These are phyloP conservation scores for Reticulitermes speratus DNA, from an alignment of 1,140 invertebrate species.

Conservation along the genomic window DNA sequence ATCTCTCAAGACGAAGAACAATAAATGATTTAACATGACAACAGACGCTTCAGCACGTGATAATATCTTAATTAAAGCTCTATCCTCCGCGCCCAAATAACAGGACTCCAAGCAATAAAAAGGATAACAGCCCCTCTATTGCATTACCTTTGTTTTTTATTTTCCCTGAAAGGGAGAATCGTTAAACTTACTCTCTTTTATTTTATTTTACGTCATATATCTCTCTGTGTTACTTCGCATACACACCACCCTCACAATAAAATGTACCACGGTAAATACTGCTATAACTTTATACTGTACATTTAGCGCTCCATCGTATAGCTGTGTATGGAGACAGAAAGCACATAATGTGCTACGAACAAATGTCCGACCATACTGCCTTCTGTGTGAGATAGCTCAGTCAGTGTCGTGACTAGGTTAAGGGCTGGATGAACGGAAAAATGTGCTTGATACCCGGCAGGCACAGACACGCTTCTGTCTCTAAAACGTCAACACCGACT, in stretches of 20 bases:
- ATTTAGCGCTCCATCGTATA: background rate
- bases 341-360: background rate
- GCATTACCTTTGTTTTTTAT: background rate
- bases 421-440: too few species aligned
- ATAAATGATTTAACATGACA: background rate
- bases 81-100: background rate
- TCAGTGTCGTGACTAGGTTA: too few species aligned
- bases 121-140: background rate
- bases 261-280: constrained; percentile 18
- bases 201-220: background rate
- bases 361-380: background rate
- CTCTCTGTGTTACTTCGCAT: background rate
- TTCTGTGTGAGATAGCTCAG: too few species aligned
- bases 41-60: background rate
- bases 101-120: background rate
- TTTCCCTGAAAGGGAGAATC: background rate
- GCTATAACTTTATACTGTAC: constrained; percentile 14
- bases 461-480: too few species aligned
- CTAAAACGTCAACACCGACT: too few species aligned
- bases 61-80: constrained; percentile 15
- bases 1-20: background rate
- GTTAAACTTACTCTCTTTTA: constrained; percentile 9
- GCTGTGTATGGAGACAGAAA: constrained; percentile 5
- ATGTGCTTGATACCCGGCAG: too few species aligned
- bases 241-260: constrained; percentile 1